A percentile compares a stretch with the other conserved stretches of the same genome.
phyloP scores from a whole-genome alignment of 2,888 invertebrate genomes.

The Spodoptera exigua region DNA sequence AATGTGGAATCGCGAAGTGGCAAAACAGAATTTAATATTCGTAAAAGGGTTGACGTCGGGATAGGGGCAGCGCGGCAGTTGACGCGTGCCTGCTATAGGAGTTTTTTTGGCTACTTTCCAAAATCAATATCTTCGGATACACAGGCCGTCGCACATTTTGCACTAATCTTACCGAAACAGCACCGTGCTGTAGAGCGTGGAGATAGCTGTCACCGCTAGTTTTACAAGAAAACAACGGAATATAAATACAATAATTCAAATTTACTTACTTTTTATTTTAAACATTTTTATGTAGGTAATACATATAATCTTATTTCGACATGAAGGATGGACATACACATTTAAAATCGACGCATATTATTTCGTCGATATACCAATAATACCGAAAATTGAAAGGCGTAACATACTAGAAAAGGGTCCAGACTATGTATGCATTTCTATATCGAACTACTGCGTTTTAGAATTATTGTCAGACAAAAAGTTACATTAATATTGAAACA shows the following conservation, averaged over 20 bases:
- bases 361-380: too few relatives aligned
- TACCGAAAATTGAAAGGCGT: too few relatives aligned
- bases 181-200: constrained; percentile 62
- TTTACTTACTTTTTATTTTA: too few relatives aligned
- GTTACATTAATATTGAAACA: not conserved
- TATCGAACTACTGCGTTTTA: too few relatives aligned
- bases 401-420: too few relatives aligned
- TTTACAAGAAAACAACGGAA: not conserved
- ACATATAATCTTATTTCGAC: too few relatives aligned
- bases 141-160: constrained; percentile 84
- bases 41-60: constrained; percentile 88
- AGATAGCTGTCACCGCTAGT: constrained; percentile 25
- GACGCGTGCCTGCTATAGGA: constrained; percentile 86
- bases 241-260: too few relatives aligned
- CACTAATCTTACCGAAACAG: constrained; percentile 83
- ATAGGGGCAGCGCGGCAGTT: constrained; percentile 86
- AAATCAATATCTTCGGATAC: constrained; percentile 88
- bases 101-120: constrained; percentile 88
- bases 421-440: too few relatives aligned
- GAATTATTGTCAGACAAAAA: too few relatives aligned
- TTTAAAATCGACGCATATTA: too few relatives aligned
- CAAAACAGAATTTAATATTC: constrained; percentile 90
- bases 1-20: constrained; percentile 87
- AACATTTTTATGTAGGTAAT: too few relatives aligned
- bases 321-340: too few relatives aligned